A percentile compares a stretch with the other conserved stretches of the same genome.
These are phyloP conservation scores for Pseudorhombus dupliciocellatus DNA, from an alignment of 2,113 vertebrate species.

Conservation along the genomic window DNA sequence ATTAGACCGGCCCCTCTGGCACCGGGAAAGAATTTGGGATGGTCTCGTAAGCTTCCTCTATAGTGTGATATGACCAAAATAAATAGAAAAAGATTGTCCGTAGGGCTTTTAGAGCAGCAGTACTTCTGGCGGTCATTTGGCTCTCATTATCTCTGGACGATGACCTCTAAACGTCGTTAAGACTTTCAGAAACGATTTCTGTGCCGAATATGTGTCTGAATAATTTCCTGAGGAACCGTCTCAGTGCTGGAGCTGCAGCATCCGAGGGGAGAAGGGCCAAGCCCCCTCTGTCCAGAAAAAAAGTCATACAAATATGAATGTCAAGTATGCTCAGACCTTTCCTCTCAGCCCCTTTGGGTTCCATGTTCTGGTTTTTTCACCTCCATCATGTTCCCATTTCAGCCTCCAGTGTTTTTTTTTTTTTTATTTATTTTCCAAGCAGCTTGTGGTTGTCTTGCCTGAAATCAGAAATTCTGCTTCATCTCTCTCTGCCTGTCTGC, in stretches of 20 bases:
- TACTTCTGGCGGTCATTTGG: neutral
- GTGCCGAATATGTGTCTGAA: neutral
- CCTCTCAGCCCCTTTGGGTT: neutral
- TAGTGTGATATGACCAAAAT: neutral
- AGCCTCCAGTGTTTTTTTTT: slow-evolving; percentile 1
- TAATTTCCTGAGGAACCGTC: neutral
- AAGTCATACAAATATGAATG: too few relatives aligned
- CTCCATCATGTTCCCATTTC: neutral
- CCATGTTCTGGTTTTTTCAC: neutral
- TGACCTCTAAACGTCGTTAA: neutral
- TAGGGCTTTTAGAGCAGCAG: neutral
- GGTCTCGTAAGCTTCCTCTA: slow-evolving; percentile 14
- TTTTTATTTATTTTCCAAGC: too few relatives aligned
- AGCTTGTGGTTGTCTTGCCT: neutral
- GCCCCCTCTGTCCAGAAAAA: too few relatives aligned
- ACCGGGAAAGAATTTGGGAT: slow-evolving; percentile 13
- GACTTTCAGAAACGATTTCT: neutral
- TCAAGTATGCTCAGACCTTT: neutral
- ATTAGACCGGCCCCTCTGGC: slow-evolving; percentile 15
- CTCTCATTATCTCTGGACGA: slow-evolving; percentile 4
- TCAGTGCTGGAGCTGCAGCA: neutral
- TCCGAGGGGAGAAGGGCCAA: too few relatives aligned
- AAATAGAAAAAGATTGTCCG: neutral
- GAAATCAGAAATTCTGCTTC: slow-evolving; percentile 8
- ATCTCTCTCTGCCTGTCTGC: slow-evolving; percentile 39